Evolutionary conservation across 2,888 invertebrate species (phyloP).

Genomic region (Lamproptera curius): DNA sequence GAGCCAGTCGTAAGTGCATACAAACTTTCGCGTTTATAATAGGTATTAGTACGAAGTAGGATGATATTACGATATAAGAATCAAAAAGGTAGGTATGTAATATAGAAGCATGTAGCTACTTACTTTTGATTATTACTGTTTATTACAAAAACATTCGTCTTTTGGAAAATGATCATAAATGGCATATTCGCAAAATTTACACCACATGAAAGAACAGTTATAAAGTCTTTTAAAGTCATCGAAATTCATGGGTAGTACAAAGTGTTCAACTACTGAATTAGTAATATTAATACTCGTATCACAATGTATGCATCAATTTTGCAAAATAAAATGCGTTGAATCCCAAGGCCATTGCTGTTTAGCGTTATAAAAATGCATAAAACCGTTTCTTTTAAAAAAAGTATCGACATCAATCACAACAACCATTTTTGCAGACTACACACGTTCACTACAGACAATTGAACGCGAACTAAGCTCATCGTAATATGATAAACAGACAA

Average conservation of each 20-base stretch:
- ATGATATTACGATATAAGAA: neutral
- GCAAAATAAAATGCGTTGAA: constrained; percentile 25
- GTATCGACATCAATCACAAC: constrained; percentile 23
- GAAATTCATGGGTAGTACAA: constrained; percentile 24
- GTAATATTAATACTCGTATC: constrained; percentile 23
- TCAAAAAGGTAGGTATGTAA: neutral
- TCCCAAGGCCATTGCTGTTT: constrained; percentile 22
- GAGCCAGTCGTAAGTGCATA: no score
- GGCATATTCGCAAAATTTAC: constrained; percentile 25
- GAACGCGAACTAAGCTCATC: neutral
- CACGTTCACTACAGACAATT: constrained; percentile 10
- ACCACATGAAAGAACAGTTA: constrained; percentile 24
- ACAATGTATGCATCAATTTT: constrained; percentile 25
- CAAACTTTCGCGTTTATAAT: neutral
- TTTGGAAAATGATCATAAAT: constrained; percentile 25
- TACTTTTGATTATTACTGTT: constrained; percentile 14
- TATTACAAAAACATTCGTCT: constrained; percentile 26
- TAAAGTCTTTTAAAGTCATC: constrained; percentile 24
- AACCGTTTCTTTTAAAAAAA: constrained; percentile 23
- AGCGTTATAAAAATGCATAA: constrained; percentile 22
- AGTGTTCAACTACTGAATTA: constrained; percentile 25
- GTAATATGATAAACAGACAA: no score
- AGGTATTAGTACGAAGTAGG: neutral
- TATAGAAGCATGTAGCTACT: neutral
- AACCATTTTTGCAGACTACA: constrained; percentile 22